These are phyloP conservation scores for Rapana venosa DNA, from an alignment of 2,888 invertebrate species.

Conservation along the genomic window DNA sequence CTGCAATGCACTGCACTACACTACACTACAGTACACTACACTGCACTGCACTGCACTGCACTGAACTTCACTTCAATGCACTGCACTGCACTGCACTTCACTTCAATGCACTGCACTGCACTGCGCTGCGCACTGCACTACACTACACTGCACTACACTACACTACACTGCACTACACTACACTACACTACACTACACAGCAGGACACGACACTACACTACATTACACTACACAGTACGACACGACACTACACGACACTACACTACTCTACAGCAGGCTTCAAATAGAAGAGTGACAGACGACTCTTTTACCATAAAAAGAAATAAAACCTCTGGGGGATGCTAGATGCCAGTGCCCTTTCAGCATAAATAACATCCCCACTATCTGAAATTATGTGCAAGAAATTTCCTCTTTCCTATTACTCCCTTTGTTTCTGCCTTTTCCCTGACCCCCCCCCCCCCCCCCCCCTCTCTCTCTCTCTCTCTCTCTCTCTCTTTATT, in stretches of 20 bases:
- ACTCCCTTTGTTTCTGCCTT: too few species aligned
- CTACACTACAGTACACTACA: not conserved
- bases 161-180: not conserved
- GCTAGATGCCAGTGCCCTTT: too few species aligned
- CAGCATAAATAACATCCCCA: too few species aligned
- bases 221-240: not conserved
- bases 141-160: not conserved
- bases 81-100: not conserved
- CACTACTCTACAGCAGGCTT: not conserved
- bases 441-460: too few species aligned
- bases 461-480: too few species aligned
- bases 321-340: too few species aligned
- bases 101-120: too few species aligned
- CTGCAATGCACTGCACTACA: not conserved
- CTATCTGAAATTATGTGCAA: too few species aligned
- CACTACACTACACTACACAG: not conserved
- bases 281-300: not conserved
- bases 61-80: not conserved
- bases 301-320: not conserved
- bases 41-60: not conserved
- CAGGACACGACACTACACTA: not conserved
- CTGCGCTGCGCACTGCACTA: not conserved
- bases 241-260: not conserved
- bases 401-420: too few species aligned
- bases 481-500: too few species aligned